Conservation (phyloP, 2,888 invertebrate species). For the Xanthorhoe spadicearia region DNA sequence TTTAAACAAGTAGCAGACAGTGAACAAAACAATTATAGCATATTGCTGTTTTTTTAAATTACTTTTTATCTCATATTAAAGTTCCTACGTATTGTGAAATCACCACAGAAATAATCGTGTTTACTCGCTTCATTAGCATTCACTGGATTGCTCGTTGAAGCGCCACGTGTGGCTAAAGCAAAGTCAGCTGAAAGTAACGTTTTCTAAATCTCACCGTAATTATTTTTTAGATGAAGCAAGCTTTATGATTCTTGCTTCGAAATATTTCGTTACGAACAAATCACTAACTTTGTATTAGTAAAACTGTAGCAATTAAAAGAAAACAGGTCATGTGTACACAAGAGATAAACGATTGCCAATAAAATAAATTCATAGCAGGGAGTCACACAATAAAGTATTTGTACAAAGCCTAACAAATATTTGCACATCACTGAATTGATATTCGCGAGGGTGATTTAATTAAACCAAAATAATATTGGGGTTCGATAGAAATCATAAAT, state of each 20-base stretch:
- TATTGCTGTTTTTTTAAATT: neutral
- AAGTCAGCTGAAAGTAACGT: conserved; percentile 48
- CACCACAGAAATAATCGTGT: conserved; percentile 11
- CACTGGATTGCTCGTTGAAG: conserved; percentile 56
- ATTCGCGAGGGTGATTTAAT: conserved; percentile 70
- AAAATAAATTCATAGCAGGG: conserved; percentile 70
- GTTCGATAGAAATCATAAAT: conserved; percentile 40
- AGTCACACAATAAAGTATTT: conserved; percentile 66
- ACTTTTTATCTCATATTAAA: neutral
- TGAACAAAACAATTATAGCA: too few relatives aligned
- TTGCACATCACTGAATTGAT: conserved; percentile 61
- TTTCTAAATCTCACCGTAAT: neutral
- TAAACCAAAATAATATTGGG: conserved; percentile 71
- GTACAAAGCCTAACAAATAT: conserved; percentile 70
- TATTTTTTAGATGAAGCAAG: neutral
- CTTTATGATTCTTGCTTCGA: neutral
- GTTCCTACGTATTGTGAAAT: neutral
- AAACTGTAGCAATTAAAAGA: conserved; percentile 27
- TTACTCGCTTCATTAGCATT: conserved; percentile 44
- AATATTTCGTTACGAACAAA: neutral
- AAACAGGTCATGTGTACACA: conserved; percentile 54
- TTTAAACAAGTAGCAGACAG: too few relatives aligned
- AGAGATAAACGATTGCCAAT: conserved; percentile 70
- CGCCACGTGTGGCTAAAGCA: conserved; percentile 45
- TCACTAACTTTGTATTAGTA: neutral